phyloP scores from a whole-genome alignment of 53 echinoderm and acorn worm species.

The Echinometra lucunter region DNA sequence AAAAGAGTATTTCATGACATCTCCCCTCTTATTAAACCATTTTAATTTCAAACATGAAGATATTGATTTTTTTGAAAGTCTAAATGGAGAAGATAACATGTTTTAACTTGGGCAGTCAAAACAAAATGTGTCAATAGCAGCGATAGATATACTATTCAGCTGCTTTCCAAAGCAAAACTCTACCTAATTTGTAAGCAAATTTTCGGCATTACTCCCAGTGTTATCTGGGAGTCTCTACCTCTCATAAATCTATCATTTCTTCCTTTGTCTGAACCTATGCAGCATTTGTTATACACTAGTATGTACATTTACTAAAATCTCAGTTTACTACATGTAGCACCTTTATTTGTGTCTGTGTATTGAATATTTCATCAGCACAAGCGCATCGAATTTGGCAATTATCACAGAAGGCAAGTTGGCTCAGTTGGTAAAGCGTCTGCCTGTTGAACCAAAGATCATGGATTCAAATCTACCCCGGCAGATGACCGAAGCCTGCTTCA shows the following conservation, averaged over 20 bases:
- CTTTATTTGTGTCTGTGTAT: too few species aligned
- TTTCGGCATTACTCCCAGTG: neutral
- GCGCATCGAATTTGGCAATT: too few species aligned
- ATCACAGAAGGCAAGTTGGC: too few species aligned
- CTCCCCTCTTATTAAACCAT: neutral
- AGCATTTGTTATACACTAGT: too few species aligned
- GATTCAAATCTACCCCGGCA: too few species aligned
- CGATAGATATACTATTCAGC: neutral
- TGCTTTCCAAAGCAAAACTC: neutral
- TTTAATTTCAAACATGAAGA: neutral
- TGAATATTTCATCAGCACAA: too few species aligned
- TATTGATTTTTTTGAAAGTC: neutral
- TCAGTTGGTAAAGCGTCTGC: too few species aligned
- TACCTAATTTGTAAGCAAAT: neutral
- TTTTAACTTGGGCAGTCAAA: neutral
- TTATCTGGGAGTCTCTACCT: neutral
- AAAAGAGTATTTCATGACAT: neutral
- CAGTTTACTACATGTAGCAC: neutral
- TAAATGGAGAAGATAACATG: neutral
- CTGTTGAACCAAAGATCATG: too few species aligned
- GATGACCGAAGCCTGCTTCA: too few species aligned
- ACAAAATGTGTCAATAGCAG: neutral
- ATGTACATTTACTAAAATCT: too few species aligned
- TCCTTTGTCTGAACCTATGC: too few species aligned
- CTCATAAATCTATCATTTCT: neutral